Conservation (phyloP, 1,140 invertebrate genomes). For the Triops cancriformis region DNA sequence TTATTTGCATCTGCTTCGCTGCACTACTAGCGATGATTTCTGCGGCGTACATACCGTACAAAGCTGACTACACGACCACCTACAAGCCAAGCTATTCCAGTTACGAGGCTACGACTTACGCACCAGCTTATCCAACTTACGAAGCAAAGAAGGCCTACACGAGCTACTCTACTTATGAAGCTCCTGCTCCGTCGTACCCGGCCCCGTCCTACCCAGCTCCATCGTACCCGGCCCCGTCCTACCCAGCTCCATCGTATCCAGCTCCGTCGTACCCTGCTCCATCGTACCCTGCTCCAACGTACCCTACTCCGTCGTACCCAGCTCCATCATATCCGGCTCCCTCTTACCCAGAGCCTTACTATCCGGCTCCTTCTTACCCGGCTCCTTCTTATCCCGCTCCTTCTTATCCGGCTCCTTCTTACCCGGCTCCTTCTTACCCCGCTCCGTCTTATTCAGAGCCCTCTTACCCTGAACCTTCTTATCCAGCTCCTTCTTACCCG, state of each 20-base stretch:
- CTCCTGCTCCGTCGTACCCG: not conserved
- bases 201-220: not conserved
- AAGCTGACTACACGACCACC: not conserved
- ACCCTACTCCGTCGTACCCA: not conserved
- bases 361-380: not conserved
- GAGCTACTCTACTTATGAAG: not conserved
- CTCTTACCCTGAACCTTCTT: not conserved
- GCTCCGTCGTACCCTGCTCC: not conserved
- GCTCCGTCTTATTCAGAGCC: not conserved
- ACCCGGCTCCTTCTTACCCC: not conserved
- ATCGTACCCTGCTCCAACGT: not conserved
- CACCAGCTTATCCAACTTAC: not conserved
- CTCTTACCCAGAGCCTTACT: not conserved
- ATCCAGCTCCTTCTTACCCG: not conserved
- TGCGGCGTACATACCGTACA: not conserved
- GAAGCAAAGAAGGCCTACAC: not conserved
- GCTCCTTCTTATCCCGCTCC: not conserved
- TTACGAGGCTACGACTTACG: not conserved
- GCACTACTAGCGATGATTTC: not conserved
- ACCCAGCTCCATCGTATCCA: not conserved
- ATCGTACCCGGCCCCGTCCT: not conserved
- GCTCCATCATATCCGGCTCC: not conserved
- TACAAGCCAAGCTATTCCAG: not conserved
- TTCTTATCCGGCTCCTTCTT: not conserved
- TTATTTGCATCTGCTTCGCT: not conserved